Percentiles rank a stretch among this genome's conserved stretches.
Evolutionary conservation across 2,888 invertebrate species (phyloP).

Genomic region (Caradrina kadenii): DNA sequence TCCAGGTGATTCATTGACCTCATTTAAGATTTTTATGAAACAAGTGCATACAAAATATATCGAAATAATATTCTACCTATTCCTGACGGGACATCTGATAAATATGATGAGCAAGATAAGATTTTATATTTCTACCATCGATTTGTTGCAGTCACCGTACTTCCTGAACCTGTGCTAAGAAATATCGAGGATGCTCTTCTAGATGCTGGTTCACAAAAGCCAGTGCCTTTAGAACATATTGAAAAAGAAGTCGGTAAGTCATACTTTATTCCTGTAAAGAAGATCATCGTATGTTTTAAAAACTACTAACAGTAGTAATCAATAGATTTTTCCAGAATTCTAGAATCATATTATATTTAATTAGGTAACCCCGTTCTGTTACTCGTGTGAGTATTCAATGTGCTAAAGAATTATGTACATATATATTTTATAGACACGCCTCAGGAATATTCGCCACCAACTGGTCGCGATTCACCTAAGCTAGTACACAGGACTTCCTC

Average conservation of each 20-base stretch:
- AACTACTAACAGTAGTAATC: not conserved
- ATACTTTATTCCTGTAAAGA: constrained; percentile 11
- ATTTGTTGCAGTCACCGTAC: constrained; percentile 38
- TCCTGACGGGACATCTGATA: not conserved
- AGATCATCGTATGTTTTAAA: not conserved
- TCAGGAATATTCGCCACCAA: constrained; percentile 75
- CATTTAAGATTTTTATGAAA: no score
- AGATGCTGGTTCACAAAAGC: constrained; percentile 77
- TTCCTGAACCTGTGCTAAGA: constrained; percentile 70
- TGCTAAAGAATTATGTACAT: not conserved
- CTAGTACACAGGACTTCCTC: constrained; percentile 92
- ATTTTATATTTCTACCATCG: not conserved
- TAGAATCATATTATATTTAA: not conserved
- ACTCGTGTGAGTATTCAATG: not conserved
- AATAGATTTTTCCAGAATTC: not conserved
- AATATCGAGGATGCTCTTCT: constrained; percentile 74
- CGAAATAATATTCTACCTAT: no score
- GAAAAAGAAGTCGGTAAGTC: constrained; percentile 83
- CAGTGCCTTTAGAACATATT: constrained; percentile 82
- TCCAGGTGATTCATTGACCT: constrained; percentile 62
- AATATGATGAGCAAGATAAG: not conserved
- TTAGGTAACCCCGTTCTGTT: not conserved
- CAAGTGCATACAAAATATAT: no score
- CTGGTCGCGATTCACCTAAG: constrained; percentile 80
- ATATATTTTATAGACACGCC: constrained; percentile 74